Base-by-base conservation (phyloP, 1,140 invertebrate genomes). In the Melipona quadrifasciata region DNA sequence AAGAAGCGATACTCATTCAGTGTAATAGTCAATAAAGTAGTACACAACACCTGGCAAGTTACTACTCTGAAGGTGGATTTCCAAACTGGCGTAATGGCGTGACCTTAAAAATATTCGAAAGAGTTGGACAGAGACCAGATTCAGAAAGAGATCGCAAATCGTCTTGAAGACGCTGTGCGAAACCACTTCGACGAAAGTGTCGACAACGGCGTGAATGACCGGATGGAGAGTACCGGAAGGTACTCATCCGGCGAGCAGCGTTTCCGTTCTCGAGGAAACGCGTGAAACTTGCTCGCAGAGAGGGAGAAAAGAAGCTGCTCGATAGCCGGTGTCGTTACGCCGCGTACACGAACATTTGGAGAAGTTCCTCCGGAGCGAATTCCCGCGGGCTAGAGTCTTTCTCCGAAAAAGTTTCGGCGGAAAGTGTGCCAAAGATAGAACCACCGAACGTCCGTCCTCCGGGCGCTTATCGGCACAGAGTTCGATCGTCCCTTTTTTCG, bases 341-440 rank as follows among this genome's bases (percentile, higher is more conserved):
- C n/a, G 27, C 47, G 64, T 79, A 61, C 47, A 27, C 27, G 34
- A 27, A 31, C 47, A 55, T 64, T 47, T 21, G 21, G 39, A n/a
- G 39, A 27, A 72, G 68, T 79, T 65, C 17, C 39, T 73, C 57
- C 31, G 58, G 39, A 3, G 67, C 34, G 58, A 64, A 80, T 84
- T 73, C 76, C 82, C 31, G 57, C 67, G 4, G 55, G 19, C 57
- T 19, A 34, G 24, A 57, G 31, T n/a, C 53, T 31, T 47, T 21
- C 24, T 55, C 27, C 53, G 39, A 64, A 19, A 65, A 84, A 80
- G n/a, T 80, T 65, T 21, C 65, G 51, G 3, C 55, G 76, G 24
- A 65, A 80, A 73, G 76, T 57, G 27, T 80, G 74, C 34, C 65
- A 31, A 53, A 64, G 82, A 80, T 72, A 84, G 74, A 65, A 24